Evolutionary conservation across 2,113 vertebrate species (phyloP).

Genomic region (Onychostruthus taczanowskii): DNA sequence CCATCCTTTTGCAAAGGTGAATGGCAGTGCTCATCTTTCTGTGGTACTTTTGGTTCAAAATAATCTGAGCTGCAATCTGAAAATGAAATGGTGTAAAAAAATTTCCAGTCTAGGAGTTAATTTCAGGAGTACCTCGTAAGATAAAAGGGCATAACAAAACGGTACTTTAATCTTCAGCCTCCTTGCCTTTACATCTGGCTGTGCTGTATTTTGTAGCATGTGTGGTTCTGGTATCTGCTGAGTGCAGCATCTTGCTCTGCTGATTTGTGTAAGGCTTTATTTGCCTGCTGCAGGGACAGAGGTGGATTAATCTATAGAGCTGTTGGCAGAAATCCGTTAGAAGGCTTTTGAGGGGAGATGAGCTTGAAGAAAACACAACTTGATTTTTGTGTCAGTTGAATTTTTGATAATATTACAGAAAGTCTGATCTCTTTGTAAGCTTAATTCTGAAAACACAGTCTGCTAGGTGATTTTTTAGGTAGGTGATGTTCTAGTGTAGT

Average conservation of each 20-base stretch:
- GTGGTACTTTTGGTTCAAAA: background rate
- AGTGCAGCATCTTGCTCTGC: slow-evolving; percentile 26
- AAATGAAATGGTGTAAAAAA: background rate
- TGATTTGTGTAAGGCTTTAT: slow-evolving; percentile 4
- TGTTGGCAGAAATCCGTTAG: background rate
- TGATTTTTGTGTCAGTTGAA: background rate
- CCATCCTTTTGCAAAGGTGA: background rate
- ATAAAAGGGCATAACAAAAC: background rate
- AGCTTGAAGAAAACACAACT: background rate
- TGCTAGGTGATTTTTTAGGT: background rate
- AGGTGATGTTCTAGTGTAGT: background rate
- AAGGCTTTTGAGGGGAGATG: background rate
- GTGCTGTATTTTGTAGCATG: background rate
- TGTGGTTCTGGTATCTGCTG: background rate
- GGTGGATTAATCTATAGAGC: slow-evolving; percentile 7
- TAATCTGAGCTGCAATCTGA: background rate
- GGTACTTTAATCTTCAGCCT: background rate
- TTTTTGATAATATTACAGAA: background rate
- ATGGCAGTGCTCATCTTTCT: background rate
- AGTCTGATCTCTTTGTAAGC: background rate
- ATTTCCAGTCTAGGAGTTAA: background rate
- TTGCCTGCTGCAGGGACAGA: background rate
- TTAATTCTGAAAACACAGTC: background rate
- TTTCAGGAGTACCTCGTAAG: background rate
- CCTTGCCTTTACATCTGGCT: background rate